Percentiles rank a stretch among this genome's conserved stretches.
phyloP scores from a whole-genome alignment of 2,888 invertebrate species.

The Callosobruchus maculatus region DNA sequence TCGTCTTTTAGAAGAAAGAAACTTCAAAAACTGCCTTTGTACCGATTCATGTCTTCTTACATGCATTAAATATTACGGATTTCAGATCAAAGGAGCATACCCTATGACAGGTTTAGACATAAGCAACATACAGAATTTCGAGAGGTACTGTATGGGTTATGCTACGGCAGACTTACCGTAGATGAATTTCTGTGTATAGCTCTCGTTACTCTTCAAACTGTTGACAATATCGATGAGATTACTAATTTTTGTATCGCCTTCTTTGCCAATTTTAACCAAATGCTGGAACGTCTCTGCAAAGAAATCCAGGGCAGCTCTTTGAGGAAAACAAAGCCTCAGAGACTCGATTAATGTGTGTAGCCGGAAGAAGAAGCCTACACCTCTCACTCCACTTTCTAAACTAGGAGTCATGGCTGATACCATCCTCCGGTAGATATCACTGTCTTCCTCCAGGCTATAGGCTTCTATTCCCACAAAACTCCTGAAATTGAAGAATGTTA shows the following conservation, averaged over 20 bases:
- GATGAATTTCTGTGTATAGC: not conserved
- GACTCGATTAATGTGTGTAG: not conserved
- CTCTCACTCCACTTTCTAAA: not conserved
- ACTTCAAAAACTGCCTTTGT: too few species aligned
- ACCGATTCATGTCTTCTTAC: too few species aligned
- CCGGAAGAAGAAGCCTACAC: not conserved
- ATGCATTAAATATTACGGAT: too few species aligned
- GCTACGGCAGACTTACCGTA: not conserved
- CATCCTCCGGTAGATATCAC: not conserved
- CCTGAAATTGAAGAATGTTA: too few species aligned
- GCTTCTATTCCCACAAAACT: not conserved
- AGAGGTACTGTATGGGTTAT: too few species aligned
- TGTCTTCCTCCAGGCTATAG: not conserved
- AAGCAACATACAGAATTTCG: too few species aligned
- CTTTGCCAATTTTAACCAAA: not conserved
- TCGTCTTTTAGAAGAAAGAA: too few species aligned
- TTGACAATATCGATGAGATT: not conserved
- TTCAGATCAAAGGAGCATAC: too few species aligned
- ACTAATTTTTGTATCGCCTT: not conserved
- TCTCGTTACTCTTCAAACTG: not conserved
- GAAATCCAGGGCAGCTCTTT: not conserved
- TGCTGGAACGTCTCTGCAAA: not conserved
- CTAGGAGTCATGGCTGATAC: not conserved
- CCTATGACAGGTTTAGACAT: too few species aligned
- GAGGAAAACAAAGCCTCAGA: not conserved